Evolutionary conservation across 2,113 vertebrate genomes (phyloP).

Genomic region (Melierax canorus): DNA sequence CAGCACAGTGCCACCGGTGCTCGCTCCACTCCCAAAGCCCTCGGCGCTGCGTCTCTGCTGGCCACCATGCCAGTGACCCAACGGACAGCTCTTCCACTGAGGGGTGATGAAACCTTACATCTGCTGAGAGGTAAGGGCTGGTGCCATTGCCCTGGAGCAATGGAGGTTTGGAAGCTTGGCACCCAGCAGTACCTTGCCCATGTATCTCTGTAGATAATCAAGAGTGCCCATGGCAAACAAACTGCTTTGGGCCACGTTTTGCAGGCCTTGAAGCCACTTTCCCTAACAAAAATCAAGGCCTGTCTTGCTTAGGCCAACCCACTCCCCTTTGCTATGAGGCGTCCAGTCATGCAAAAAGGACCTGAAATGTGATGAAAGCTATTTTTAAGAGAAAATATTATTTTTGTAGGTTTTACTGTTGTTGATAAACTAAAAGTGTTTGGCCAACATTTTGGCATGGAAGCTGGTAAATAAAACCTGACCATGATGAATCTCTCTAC

Average conservation of each 20-base stretch:
- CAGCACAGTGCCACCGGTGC: not conserved
- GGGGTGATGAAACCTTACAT: fast-evolving
- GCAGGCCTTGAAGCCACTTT: not conserved
- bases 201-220: not conserved
- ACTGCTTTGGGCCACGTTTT: not conserved
- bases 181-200: not conserved
- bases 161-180: not conserved
- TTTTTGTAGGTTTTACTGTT: not conserved
- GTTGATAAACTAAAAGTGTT: not conserved
- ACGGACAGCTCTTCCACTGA: not conserved
- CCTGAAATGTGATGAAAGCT: not conserved
- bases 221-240: not conserved
- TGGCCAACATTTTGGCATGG: not conserved
- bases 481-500: not conserved
- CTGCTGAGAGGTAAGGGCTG: not conserved
- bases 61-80: not conserved
- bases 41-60: fast-evolving
- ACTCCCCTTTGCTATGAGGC: not conserved
- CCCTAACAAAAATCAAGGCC: not conserved
- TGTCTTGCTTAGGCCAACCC: not conserved
- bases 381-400: not conserved
- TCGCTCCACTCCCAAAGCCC: not conserved
- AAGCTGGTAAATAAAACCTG: not conserved
- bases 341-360: not conserved
- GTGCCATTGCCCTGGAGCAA: not conserved